Evolutionary conservation across 2,113 vertebrate species (phyloP), one percentile per base, ranked within the genome.

Genomic region (Myrmophylax atrothorax): DNA sequence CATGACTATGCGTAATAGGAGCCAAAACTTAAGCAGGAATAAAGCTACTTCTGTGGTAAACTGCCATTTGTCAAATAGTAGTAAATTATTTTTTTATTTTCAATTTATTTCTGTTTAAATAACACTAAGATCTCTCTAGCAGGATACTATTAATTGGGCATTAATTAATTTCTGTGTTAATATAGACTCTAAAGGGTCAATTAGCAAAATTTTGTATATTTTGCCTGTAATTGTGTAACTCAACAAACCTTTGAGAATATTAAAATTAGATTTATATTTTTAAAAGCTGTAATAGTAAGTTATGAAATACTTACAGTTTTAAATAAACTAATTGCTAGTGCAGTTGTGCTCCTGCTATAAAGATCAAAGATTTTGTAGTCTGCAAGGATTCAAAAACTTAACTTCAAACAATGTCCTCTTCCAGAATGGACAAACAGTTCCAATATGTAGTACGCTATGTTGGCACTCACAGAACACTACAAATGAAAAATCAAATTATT

Each of bases 401-500:
- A 55, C 40, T 31, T 40, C 52, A 55, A 22, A 55, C 5, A 37
- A 4, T n/a, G 14, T 47, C 62, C n/a, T 83, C n/a, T 83, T 40
- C 35, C 18, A 37, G 49, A 55, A 55, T 12, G 24, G 53, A 55
- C 47, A 68, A 31, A 31, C 14, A 53, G n/a, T 67, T 60, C 28
- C 12, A 60, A 60, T 37, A 16, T 42, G 37, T 52, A 75, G 19
- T 67, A 49, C 52, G 33, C 18, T 26, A 14, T 47, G n/a, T 47
- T 98, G 97, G 73, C 94, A 96, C 63, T 98, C 92, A 33, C 76
- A 98, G 89, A 96, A 97, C 96, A 74, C 98, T 98, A 74, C 29
- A 97, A 97, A 86, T 35, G 46, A 97, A 69, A 79, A 96, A 84
- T 35, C 14, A 69, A 46, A 82, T 42, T 7, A 42, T 66, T 74